These are phyloP conservation scores for Columba guinea DNA, from an alignment of 2,797 vertebrate genomes.

Conservation along the genomic window DNA sequence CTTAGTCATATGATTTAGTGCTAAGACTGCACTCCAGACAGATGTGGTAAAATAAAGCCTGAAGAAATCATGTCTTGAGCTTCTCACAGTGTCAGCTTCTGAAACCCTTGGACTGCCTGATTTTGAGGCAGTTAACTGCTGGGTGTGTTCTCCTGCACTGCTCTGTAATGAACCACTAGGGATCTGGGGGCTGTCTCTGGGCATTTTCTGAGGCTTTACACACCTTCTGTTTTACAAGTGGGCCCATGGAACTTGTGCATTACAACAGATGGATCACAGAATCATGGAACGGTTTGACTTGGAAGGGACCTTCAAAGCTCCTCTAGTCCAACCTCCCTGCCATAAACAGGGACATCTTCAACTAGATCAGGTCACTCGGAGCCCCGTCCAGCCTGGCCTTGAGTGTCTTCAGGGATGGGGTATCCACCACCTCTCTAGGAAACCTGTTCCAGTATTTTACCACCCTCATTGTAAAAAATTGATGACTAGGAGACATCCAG, in stretches of 20 bases:
- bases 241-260: neutral
- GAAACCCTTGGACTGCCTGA: rapidly evolving
- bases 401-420: too few relatives aligned
- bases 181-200: neutral
- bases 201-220: neutral
- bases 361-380: too few relatives aligned
- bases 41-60: neutral
- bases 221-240: neutral
- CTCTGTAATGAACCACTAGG: neutral
- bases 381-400: too few relatives aligned
- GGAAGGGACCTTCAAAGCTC: too few relatives aligned
- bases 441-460: too few relatives aligned
- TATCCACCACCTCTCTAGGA: too few relatives aligned
- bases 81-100: neutral
- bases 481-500: too few relatives aligned
- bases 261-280: neutral
- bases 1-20: neutral
- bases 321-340: too few relatives aligned
- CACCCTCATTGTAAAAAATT: too few relatives aligned
- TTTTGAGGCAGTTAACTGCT: neutral
- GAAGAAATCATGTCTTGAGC: neutral
- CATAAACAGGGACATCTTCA: too few relatives aligned
- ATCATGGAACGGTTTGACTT: too few relatives aligned
- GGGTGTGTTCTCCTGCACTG: neutral
- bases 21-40: neutral